These are phyloP conservation scores for Pipistrellus pipistrellus DNA, from an alignment of 2,797 vertebrate genomes.

Conservation along the genomic window DNA sequence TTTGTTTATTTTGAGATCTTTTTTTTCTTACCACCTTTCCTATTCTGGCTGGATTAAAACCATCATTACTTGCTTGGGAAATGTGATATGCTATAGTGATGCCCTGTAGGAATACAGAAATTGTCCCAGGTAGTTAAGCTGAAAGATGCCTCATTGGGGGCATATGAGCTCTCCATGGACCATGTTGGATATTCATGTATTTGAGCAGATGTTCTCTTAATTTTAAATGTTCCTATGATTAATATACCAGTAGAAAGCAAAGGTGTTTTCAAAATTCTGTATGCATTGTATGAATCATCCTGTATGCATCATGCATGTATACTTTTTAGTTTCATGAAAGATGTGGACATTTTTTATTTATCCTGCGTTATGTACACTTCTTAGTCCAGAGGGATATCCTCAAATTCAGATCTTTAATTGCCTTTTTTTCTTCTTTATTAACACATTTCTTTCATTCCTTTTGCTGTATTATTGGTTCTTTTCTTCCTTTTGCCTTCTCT, in stretches of 20 bases:
- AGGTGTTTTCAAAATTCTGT: constrained; percentile 57
- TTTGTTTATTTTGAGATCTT: constrained; percentile 1
- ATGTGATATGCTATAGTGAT: neutral
- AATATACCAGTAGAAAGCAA: constrained; percentile 19
- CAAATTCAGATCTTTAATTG: constrained; percentile 9
- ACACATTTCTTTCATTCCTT: neutral
- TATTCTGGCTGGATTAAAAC: constrained; percentile 45
- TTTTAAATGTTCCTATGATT: constrained; percentile 36
- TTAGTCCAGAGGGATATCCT: constrained; percentile 36
- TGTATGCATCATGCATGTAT: neutral
- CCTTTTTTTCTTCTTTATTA: constrained; percentile 54
- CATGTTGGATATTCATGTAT: constrained; percentile 14
- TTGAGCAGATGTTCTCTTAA: constrained; percentile 54
- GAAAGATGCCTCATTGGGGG: neutral
- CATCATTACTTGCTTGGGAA: constrained; percentile 7
- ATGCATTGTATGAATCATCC: neutral
- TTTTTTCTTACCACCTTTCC: neutral
- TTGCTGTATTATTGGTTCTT: neutral
- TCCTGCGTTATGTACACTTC: neutral
- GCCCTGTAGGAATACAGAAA: constrained; percentile 23
- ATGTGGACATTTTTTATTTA: constrained; percentile 26
- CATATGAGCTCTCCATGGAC: neutral
- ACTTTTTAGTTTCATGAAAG: constrained; percentile 35
- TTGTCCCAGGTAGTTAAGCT: neutral
- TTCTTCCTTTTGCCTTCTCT: constrained; percentile 30